phyloP scores from a whole-genome alignment of 2,797 vertebrate genomes.

The Eulemur albifrons region DNA sequence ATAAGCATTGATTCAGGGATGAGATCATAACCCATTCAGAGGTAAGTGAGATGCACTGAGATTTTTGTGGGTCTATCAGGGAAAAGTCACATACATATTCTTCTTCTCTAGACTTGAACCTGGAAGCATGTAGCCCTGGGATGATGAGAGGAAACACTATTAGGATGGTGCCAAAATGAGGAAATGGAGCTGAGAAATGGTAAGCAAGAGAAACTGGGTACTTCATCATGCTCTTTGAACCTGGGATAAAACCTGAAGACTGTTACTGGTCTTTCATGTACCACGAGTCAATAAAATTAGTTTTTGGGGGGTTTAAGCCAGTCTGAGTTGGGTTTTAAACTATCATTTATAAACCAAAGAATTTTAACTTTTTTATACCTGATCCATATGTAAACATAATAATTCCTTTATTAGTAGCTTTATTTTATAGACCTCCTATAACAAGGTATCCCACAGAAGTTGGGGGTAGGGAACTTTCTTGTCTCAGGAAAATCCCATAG shows the following conservation, averaged over 20 bases:
- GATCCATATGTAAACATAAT: background rate
- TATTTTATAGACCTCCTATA: constrained; percentile 3
- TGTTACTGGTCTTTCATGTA: background rate
- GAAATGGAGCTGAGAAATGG: background rate
- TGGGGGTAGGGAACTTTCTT: background rate
- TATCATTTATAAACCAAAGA: background rate
- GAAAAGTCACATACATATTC: background rate
- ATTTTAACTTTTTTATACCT: background rate
- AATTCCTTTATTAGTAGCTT: background rate
- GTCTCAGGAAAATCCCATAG: background rate
- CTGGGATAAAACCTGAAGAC: background rate
- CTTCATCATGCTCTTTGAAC: background rate
- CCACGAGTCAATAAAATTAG: background rate
- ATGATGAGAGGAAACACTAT: background rate
- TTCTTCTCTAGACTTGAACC: background rate
- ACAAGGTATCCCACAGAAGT: background rate
- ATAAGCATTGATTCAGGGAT: background rate
- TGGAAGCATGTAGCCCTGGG: background rate
- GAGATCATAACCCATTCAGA: background rate
- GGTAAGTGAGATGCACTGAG: background rate
- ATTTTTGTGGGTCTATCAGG: background rate
- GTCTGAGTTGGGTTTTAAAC: background rate
- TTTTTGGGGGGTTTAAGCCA: background rate
- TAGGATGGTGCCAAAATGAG: background rate
- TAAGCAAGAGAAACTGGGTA: background rate